Conservation (phyloP, 2,888 invertebrate species). For the Brassicogethes aeneus region DNA sequence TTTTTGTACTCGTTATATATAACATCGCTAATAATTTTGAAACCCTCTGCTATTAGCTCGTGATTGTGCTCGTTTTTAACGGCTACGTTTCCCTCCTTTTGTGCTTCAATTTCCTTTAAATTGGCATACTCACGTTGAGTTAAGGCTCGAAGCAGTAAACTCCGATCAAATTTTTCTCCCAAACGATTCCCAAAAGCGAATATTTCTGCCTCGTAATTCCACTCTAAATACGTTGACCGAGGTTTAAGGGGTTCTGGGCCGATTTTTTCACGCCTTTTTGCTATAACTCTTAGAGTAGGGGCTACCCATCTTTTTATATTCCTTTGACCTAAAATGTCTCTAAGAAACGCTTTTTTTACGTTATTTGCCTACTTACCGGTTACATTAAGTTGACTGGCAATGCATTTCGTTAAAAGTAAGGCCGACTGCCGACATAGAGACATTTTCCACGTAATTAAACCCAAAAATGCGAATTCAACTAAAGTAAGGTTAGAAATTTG, state of each 20-base stretch:
- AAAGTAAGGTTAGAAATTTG: too few species aligned
- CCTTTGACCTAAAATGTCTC: too few species aligned
- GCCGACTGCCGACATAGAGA: slow-evolving; percentile 7
- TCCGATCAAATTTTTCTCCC: slow-evolving; percentile 69
- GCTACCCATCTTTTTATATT: slow-evolving; percentile 54
- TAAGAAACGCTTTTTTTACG: not conserved
- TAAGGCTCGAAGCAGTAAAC: slow-evolving; percentile 65
- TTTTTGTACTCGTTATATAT: slow-evolving; percentile 58
- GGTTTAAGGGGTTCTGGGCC: slow-evolving; percentile 47
- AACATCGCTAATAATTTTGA: slow-evolving; percentile 54
- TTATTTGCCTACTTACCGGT: not conserved
- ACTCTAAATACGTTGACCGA: slow-evolving; percentile 63
- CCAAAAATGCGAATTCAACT: too few species aligned
- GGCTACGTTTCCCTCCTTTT: slow-evolving; percentile 24
- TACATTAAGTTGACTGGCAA: slow-evolving; percentile 2
- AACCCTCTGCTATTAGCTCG: slow-evolving; percentile 60
- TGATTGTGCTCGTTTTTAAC: slow-evolving; percentile 49
- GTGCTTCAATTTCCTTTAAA: slow-evolving; percentile 57
- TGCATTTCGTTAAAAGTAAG: slow-evolving; percentile 4
- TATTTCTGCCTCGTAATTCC: slow-evolving; percentile 83
- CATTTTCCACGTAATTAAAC: slow-evolving; percentile 3
- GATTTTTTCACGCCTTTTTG: slow-evolving; percentile 48
- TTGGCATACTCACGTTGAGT: slow-evolving; percentile 70
- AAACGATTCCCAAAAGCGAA: slow-evolving; percentile 81
- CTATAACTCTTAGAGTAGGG: slow-evolving; percentile 57